Percentiles rank a stretch among this genome's conserved stretches.
Evolutionary conservation across 2,888 invertebrate genomes (phyloP).

Genomic region (Tortricodes alternella): DNA sequence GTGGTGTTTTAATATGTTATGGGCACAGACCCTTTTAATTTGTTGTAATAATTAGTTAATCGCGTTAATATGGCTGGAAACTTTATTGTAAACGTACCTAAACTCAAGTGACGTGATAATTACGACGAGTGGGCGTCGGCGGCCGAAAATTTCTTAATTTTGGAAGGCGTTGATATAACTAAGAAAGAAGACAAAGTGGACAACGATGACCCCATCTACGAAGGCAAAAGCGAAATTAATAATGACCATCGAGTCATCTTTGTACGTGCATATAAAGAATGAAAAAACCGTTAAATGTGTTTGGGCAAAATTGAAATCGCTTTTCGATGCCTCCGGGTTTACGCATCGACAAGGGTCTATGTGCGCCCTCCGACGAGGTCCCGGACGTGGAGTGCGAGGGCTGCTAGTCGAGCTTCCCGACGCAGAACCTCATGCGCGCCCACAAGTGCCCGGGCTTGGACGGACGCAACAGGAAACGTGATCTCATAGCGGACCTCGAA

Average conservation of each 20-base stretch:
- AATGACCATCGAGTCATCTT: constrained; percentile 16
- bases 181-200: neutral
- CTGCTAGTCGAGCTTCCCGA: too few relatives aligned
- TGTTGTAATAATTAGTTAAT: too few relatives aligned
- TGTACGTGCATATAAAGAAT: constrained; percentile 25
- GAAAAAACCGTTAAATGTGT: constrained; percentile 17
- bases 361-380: too few relatives aligned
- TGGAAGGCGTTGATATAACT: constrained; percentile 23
- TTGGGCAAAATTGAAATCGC: constrained; percentile 18
- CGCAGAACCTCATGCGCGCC: too few relatives aligned
- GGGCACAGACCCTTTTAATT: too few relatives aligned
- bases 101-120: constrained; percentile 33
- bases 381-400: too few relatives aligned
- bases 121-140: too few relatives aligned
- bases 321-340: constrained; percentile 22
- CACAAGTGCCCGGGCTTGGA: too few relatives aligned
- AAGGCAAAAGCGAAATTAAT: constrained; percentile 28
- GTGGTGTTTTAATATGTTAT: too few relatives aligned
- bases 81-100: constrained; percentile 33
- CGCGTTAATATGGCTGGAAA: neutral
- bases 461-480: too few relatives aligned
- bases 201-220: neutral
- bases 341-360: too few relatives aligned
- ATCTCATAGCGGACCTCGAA: too few relatives aligned
- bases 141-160: constrained; percentile 24